Evolutionary conservation across 2,888 invertebrate genomes (phyloP), one percentile per base, ranked within the genome.

Genomic region (Phalangium opilio): DNA sequence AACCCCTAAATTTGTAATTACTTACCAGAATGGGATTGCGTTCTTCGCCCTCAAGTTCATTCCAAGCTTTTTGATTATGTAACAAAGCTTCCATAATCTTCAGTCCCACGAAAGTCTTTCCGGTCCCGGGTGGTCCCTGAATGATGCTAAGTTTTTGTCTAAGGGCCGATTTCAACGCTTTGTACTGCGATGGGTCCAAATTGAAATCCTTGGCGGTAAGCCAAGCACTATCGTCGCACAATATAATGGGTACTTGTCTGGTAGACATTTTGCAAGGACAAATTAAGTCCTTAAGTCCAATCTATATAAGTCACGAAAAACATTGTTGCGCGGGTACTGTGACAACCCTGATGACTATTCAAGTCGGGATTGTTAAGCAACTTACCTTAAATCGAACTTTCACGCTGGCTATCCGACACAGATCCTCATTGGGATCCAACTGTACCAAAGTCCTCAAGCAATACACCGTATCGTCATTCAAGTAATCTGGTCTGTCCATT

Each of bases 61-160:
- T 27, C 8, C 27, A 4, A n/a, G 27, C 27, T 27, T 27, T 4
- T 27, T 27, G 27, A n/a, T n/a, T n/a, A n/a, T 27, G 27, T 8
- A 27, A 27, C 5, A 27, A 8, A 27, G 8, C 8, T 8, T 27
- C 27, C 1, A 80, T 77, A 17, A 89, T 75, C 71, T 81, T 78
- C 27, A 83, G 67, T 0, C 85, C 85, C 50, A 86, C 64, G 62
- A 73, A 81, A 0, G 86, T 85, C 70, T 86, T 87, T 0, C 86
- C 87, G 0, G 86, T 86, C 2, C 87, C 87, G 0, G 87, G 86
- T 0, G 86, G 86, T 0, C 87, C 67, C 56, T 67, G 67, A 39
- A 67, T 64, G n/a, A 66, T 43, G 8, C 27, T 27, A 54, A 86
- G 76, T 65, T 84, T 79, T 59, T 74, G 70, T 0, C 75, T 77